phyloP scores from a whole-genome alignment of 1,140 invertebrate species.

The Bombus fervidus region DNA sequence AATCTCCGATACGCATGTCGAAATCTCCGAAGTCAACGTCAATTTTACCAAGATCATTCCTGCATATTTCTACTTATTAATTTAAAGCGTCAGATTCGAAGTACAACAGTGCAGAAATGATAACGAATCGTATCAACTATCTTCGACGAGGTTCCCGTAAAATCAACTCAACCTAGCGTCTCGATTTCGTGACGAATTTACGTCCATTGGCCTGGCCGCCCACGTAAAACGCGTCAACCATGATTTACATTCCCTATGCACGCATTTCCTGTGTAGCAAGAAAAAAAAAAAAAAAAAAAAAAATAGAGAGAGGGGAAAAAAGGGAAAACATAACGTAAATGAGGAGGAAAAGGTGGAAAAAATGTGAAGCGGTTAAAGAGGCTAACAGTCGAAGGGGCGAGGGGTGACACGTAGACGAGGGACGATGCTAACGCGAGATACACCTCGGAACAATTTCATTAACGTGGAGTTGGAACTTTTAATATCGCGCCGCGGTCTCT shows the following conservation, averaged over 20 bases:
- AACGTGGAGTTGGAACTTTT: conserved; percentile 60
- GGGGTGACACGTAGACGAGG: conserved; percentile 2
- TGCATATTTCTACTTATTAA: not conserved
- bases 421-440: conserved; percentile 49
- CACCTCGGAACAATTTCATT: conserved; percentile 67
- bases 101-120: not conserved
- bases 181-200: conserved; percentile 40
- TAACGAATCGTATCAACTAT: not conserved
- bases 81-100: no score
- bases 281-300: not conserved
- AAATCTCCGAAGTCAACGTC: not conserved
- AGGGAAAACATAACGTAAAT: not conserved
- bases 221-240: conserved; percentile 37
- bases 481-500: conserved; percentile 59
- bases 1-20: no score
- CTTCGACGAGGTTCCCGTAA: not conserved
- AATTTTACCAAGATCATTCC: not conserved
- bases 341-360: not conserved
- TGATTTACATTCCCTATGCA: conserved; percentile 64
- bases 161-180: not conserved
- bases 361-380: conserved; percentile 31
- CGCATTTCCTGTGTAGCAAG: conserved; percentile 51
- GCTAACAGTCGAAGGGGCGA: not conserved
- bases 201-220: not conserved
- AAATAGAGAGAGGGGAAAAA: not conserved